Conservation (phyloP, 35 echinoderm and acorn worm species). For the Heliocidaris erythrogramma region DNA sequence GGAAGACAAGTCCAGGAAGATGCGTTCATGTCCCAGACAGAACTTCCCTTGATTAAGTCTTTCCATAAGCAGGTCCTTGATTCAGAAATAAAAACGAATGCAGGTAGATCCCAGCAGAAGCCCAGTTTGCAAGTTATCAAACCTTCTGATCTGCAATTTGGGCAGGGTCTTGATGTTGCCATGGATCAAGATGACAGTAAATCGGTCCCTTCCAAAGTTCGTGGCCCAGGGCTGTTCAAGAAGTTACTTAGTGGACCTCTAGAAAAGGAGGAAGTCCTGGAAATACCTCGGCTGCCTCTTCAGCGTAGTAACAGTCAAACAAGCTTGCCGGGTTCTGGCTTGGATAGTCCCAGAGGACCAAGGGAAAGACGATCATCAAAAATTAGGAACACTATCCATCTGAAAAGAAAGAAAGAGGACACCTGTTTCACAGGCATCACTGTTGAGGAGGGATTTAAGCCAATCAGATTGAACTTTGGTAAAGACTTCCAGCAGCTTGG, state of each 20-base stretch:
- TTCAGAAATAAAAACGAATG: constrained; percentile 53
- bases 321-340: background rate
- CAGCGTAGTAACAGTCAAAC: constrained; percentile 11
- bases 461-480: constrained; percentile 52
- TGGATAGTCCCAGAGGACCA: background rate
- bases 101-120: constrained; percentile 11
- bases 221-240: constrained; percentile 25
- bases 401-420: background rate
- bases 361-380: background rate
- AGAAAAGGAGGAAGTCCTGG: background rate
- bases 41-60: constrained; percentile 51
- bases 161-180: background rate
- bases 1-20: constrained; percentile 72
- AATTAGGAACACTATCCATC: background rate
- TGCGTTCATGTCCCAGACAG: constrained; percentile 36
- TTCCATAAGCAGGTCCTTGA: constrained; percentile 56
- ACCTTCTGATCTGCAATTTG: background rate
- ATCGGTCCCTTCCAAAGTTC: background rate
- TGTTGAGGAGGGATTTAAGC: background rate
- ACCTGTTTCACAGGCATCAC: background rate
- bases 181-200: background rate
- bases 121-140: background rate
- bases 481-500: constrained; percentile 36
- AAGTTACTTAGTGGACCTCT: constrained; percentile 18
- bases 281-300: background rate